Conservation (phyloP, 1,140 invertebrate species). For the Anagrus nilaparvatae region DNA sequence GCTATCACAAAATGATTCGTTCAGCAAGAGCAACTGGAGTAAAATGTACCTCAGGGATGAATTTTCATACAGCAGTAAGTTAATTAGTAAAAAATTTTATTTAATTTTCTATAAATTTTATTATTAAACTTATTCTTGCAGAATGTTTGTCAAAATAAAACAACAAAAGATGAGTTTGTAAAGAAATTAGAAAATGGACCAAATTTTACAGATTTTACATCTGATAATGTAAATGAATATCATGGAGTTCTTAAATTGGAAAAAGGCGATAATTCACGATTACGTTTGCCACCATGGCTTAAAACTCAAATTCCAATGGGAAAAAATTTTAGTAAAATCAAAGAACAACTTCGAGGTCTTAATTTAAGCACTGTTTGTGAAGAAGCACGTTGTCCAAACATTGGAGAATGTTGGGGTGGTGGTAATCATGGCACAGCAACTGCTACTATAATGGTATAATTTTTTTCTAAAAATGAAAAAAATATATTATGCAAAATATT, state of each 20-base stretch:
- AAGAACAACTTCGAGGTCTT: constrained; percentile 74
- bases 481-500: too few species aligned
- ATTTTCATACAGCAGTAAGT: constrained; percentile 22
- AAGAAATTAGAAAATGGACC: constrained; percentile 33
- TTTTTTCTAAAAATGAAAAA: constrained; percentile 9
- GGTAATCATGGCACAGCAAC: constrained; percentile 77
- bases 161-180: constrained; percentile 27
- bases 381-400: constrained; percentile 98
- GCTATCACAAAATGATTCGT: constrained; percentile 18
- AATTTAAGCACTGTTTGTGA: constrained; percentile 97
- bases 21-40: constrained; percentile 3
- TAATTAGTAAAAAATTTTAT: constrained; percentile 4
- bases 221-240: constrained; percentile 41
- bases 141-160: constrained; percentile 22
- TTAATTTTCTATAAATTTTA: constrained; percentile 2
- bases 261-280: constrained; percentile 67
- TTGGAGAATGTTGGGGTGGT: constrained; percentile 99
- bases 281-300: constrained; percentile 92
- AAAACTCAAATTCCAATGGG: constrained; percentile 91
- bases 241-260: constrained; percentile 75
- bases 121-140: constrained; percentile 17
- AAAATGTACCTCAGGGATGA: constrained; percentile 8
- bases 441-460: constrained; percentile 77
- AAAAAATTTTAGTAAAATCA: constrained; percentile 75
- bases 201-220: constrained; percentile 33